Evolutionary conservation across 2,888 invertebrate genomes (phyloP).

Genomic region (Cerceris rybyensis): DNA sequence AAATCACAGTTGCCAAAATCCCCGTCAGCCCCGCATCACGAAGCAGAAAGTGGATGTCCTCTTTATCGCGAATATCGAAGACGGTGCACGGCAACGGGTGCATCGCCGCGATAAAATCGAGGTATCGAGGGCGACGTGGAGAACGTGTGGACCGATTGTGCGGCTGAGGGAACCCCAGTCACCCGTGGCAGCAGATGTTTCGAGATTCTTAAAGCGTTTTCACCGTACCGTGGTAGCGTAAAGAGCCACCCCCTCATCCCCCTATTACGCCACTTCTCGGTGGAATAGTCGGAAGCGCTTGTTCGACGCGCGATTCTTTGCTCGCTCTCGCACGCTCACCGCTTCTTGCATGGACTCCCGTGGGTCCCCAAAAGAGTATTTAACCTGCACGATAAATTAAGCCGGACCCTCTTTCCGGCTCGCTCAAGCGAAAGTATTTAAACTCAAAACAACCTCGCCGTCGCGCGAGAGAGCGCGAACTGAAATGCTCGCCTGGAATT

Average conservation of each 20-base stretch:
- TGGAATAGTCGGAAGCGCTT: slow-evolving; percentile 40
- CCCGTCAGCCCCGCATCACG: too few species aligned
- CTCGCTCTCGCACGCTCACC: slow-evolving; percentile 27
- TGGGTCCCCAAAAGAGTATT: slow-evolving; percentile 46
- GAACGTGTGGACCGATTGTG: slow-evolving; percentile 52
- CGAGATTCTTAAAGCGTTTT: slow-evolving; percentile 71
- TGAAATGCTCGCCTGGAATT: slow-evolving; percentile 49
- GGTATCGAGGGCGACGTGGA: slow-evolving; percentile 18
- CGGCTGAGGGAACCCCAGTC: slow-evolving; percentile 60
- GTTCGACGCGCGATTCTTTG: slow-evolving; percentile 56
- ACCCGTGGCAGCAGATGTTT: slow-evolving; percentile 71
- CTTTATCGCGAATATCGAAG: background rate
- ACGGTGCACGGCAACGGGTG: slow-evolving; percentile 37
- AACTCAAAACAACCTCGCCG: slow-evolving; percentile 66
- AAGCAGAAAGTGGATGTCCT: background rate
- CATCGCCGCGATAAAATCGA: slow-evolving; percentile 51
- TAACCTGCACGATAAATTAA: slow-evolving; percentile 73
- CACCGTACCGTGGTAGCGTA: slow-evolving; percentile 24
- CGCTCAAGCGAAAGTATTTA: slow-evolving; percentile 69
- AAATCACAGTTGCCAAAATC: too few species aligned
- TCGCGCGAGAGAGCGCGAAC: slow-evolving; percentile 44
- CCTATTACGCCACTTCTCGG: slow-evolving; percentile 19
- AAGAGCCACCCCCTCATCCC: slow-evolving; percentile 16
- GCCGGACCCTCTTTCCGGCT: slow-evolving; percentile 67
- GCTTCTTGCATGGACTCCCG: slow-evolving; percentile 47